A percentile compares a stretch with the other conserved stretches of the same genome.
These are phyloP conservation scores for Myzus persicae DNA, from an alignment of 1,140 invertebrate species.

Conservation along the genomic window DNA sequence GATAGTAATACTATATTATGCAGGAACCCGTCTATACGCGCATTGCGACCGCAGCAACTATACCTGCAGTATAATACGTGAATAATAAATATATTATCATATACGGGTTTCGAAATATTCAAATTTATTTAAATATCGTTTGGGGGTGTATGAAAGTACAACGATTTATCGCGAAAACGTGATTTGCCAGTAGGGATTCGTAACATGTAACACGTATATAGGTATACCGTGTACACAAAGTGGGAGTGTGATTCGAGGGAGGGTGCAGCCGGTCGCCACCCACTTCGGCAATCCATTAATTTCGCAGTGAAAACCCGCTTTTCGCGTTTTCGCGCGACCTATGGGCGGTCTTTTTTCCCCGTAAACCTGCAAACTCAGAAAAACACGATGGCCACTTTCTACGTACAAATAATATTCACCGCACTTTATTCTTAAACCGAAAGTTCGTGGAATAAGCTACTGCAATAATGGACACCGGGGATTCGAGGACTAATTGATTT, in stretches of 20 bases:
- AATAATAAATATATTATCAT: neutral
- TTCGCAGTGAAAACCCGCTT: neutral
- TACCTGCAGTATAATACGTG: no score
- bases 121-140: neutral
- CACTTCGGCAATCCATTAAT: neutral
- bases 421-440: neutral
- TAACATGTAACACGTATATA: neutral
- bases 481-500: neutral
- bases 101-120: neutral
- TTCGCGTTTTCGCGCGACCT: neutral
- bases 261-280: neutral
- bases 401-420: neutral
- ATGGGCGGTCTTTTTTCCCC: neutral
- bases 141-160: neutral
- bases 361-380: neutral
- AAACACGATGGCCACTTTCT: neutral
- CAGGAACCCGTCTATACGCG: neutral
- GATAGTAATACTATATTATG: neutral
- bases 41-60: no score
- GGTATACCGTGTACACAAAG: neutral
- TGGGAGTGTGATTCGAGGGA: neutral
- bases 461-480: neutral
- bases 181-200: neutral
- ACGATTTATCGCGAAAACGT: neutral
- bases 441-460: neutral